phyloP scores from a whole-genome alignment of 2,797 vertebrate species.

The Schizopygopsis pylzovi region DNA sequence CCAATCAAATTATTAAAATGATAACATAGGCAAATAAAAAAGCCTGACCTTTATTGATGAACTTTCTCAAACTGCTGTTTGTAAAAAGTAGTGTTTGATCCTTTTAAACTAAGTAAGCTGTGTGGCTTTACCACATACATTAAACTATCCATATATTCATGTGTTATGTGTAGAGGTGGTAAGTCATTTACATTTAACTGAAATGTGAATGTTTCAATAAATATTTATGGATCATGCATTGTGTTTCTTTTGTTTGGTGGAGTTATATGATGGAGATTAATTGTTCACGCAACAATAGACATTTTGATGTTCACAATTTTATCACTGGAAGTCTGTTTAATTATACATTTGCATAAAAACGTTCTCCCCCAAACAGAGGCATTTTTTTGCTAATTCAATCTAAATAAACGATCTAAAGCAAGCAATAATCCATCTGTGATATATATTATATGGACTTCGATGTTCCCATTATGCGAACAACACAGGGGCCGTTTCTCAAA shows the following conservation, averaged over 20 bases:
- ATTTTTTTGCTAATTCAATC: not conserved
- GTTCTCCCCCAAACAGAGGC: not conserved
- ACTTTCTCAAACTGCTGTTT: conserved; percentile 82
- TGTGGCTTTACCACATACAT: conserved; percentile 80
- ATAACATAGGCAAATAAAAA: conserved; percentile 50
- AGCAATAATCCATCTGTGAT: not conserved
- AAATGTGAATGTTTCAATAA: conserved; percentile 79
- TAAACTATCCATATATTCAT: conserved; percentile 78
- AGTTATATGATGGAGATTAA: not conserved
- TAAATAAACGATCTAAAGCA: not conserved
- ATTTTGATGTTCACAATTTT: not conserved
- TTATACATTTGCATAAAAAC: not conserved
- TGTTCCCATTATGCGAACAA: not conserved
- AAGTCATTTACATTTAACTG: conserved; percentile 79
- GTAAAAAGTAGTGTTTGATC: conserved; percentile 63
- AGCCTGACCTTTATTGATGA: conserved; percentile 74
- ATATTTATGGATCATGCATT: conserved; percentile 83
- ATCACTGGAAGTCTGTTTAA: not conserved
- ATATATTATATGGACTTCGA: not conserved
- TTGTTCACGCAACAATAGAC: not conserved
- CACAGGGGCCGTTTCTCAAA: no score
- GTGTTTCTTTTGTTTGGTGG: conserved; percentile 66
- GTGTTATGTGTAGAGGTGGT: conserved; percentile 81
- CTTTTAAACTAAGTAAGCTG: conserved; percentile 78
- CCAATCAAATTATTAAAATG: conserved; percentile 37